These are phyloP conservation scores for Microplitis demolitor DNA, from an alignment of 1,140 invertebrate genomes.

Conservation along the genomic window DNA sequence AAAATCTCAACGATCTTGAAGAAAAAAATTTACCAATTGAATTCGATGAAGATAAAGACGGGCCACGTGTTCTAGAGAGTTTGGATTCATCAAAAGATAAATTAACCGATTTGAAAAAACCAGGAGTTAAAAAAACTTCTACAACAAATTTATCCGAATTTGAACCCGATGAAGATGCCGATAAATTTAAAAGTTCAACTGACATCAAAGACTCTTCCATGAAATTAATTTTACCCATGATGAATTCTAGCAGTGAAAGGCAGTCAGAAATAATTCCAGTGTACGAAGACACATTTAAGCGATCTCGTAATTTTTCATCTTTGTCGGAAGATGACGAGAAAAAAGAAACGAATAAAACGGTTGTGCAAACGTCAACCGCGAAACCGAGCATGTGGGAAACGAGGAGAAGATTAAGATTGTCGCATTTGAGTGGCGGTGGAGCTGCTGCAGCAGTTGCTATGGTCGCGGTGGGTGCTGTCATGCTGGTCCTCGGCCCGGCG, in stretches of 20 bases:
- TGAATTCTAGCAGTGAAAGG: too few relatives aligned
- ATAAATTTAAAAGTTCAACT: too few relatives aligned
- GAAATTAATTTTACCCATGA: too few relatives aligned
- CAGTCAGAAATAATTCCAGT: too few relatives aligned
- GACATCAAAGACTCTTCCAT: too few relatives aligned
- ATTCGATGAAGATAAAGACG: too few relatives aligned
- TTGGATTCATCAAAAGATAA: too few relatives aligned
- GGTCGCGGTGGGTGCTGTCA: constrained; percentile 42
- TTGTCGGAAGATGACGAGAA: not conserved
- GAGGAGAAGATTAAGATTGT: constrained; percentile 25
- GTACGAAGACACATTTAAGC: too few relatives aligned
- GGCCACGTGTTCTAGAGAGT: too few relatives aligned
- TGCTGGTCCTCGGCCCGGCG: constrained; percentile 42
- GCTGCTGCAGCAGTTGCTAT: constrained; percentile 42
- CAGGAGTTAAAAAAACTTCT: not conserved
- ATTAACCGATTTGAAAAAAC: not conserved
- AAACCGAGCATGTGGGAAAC: constrained; percentile 1
- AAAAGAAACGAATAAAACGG: not conserved
- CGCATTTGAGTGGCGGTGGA: constrained; percentile 32
- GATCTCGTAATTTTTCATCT: not conserved
- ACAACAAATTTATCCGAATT: too few relatives aligned
- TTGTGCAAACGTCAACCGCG: not conserved
- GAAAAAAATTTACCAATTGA: not conserved
- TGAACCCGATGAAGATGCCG: too few relatives aligned
- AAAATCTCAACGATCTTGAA: not conserved